These are phyloP conservation scores for Latrodectus geometricus DNA, from an alignment of 1,140 invertebrate species.

Conservation along the genomic window DNA sequence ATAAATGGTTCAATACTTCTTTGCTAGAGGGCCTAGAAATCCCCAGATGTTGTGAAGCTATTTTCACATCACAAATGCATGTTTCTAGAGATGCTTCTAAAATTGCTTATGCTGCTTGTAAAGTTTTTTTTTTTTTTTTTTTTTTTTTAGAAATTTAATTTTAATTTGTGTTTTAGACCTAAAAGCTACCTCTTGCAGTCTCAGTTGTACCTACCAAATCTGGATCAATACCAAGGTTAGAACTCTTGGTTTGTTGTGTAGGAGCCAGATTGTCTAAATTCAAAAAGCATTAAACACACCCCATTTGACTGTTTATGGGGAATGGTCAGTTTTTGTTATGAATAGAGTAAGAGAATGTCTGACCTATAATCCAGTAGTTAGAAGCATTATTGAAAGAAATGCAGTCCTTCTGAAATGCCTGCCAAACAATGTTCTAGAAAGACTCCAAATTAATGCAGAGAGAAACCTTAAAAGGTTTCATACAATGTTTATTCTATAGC, in stretches of 20 bases:
- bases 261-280: not conserved
- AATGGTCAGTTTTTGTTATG: not conserved
- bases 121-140: conserved; percentile 3
- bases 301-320: not conserved
- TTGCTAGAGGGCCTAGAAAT: not conserved
- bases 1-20: not conserved
- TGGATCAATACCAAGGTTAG: not conserved
- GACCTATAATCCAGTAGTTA: too few relatives aligned
- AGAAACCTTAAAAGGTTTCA: too few relatives aligned
- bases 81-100: conserved; percentile 12
- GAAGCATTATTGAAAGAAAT: too few relatives aligned
- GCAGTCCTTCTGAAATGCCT: too few relatives aligned
- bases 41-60: not conserved
- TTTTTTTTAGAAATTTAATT: not conserved
- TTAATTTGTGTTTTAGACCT: not conserved
- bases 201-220: not conserved
- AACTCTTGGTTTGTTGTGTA: conserved; percentile 17
- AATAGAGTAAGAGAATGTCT: too few relatives aligned
- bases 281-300: not conserved
- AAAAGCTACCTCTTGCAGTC: conserved; percentile 12
- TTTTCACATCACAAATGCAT: not conserved
- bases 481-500: too few relatives aligned
- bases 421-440: too few relatives aligned
- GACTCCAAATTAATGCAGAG: too few relatives aligned
- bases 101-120: too few relatives aligned